Evolutionary conservation across 2,113 vertebrate species (phyloP), one percentile per base, ranked within the genome.

Genomic region (Corythornis madagascariensis): DNA sequence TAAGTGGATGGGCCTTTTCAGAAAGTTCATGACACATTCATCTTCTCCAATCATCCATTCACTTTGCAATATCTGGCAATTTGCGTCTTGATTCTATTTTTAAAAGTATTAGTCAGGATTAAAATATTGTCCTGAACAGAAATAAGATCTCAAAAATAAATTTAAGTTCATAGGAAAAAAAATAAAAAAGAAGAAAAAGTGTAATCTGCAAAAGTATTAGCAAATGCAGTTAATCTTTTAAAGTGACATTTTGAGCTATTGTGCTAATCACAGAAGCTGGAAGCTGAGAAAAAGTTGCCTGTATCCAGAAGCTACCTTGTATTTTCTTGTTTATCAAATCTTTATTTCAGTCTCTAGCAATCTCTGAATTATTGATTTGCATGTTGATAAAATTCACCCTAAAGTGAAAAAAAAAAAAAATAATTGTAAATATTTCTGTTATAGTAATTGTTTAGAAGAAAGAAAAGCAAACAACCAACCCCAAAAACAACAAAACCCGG

Each of bases 281-380:
- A 89, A 77, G 15, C n/a, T 76, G 55, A 89, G 42, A 69, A 86
- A 90, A 88, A 89, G 14, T 20, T 79, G 29, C 24, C 31, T 78
- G 20, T 60, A 67, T 65, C 85, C 59, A 5, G 25, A 85, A 89
- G 45, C 29, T 66, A 66, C 10, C 25, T 74, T 80, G 43, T 53
- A 50, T 94, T 83, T 80, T 47, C 52, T 72, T 77, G 33, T 75
- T 92, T 95, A 75, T 84, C 69, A 89, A 93, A 81, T 85, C 70
- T 38, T 65, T 91, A 64, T 86, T 93, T 93, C 52, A 65, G 75
- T 89, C 35, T 84, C 64, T 45, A 83, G 35, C 31, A 94, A 82
- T 72, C 84, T 92, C 42, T 95, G 80, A 96, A 95, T 96, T 94
- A 95, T 90, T 95, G 78, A 95, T 94, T 89, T 74, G 19, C 29